phyloP scores from a whole-genome alignment of 2,888 invertebrate genomes.

The Drosophila stalkeri region DNA sequence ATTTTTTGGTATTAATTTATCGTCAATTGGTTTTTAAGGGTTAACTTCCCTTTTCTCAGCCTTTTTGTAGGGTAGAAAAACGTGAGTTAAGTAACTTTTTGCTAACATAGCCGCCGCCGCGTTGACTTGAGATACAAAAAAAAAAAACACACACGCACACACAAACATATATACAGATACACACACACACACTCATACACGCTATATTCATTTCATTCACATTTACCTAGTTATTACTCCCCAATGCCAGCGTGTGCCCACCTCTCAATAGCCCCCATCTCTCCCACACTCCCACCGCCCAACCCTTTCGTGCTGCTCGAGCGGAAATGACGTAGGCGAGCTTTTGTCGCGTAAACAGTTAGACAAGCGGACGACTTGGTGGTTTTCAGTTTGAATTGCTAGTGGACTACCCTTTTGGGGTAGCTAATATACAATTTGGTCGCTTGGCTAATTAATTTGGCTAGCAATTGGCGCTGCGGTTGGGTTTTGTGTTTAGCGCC shows the following conservation, averaged over 20 bases:
- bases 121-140: constrained; percentile 31
- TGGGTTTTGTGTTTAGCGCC: constrained; percentile 1
- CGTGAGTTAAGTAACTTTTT: constrained; percentile 71
- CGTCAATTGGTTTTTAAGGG: too few species aligned
- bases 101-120: constrained; percentile 30
- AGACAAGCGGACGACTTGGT: constrained; percentile 46
- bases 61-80: constrained; percentile 35
- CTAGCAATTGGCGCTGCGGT: constrained; percentile 29
- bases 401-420: constrained; percentile 32
- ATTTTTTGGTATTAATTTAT: too few species aligned
- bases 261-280: background rate
- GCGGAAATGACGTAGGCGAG: constrained; percentile 59
- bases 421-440: constrained; percentile 18
- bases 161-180: background rate
- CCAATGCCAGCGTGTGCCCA: constrained; percentile 5
- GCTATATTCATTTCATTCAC: constrained; percentile 59
- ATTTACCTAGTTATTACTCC: constrained; percentile 35
- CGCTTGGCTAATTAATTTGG: constrained; percentile 49
- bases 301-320: constrained; percentile 1
- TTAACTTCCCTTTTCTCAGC: too few species aligned
- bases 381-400: constrained; percentile 15
- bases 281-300: background rate
- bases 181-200: background rate
- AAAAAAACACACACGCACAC: constrained; percentile 5
- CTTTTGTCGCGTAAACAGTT: constrained; percentile 50